A percentile compares a stretch with the other conserved stretches of the same genome.
These are phyloP conservation scores for Drosophila mojavensis DNA, from an alignment of 1,140 invertebrate species.

Conservation along the genomic window DNA sequence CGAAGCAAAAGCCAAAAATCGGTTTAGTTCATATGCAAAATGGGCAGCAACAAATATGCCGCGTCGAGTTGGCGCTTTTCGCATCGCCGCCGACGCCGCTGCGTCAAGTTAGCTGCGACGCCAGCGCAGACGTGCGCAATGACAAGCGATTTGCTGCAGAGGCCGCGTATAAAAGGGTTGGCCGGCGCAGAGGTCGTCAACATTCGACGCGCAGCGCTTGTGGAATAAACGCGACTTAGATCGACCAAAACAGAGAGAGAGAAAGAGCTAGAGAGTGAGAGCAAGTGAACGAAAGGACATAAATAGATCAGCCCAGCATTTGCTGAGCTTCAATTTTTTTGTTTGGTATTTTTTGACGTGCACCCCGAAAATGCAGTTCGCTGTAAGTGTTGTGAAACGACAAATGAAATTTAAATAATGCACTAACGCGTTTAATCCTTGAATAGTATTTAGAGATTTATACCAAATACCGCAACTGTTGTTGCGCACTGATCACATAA, in stretches of 20 bases:
- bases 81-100: slow-evolving; percentile 46
- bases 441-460: neutral
- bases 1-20: slow-evolving; percentile 45
- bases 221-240: slow-evolving; percentile 38
- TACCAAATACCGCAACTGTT: neutral
- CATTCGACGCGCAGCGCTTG: slow-evolving; percentile 58
- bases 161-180: slow-evolving; percentile 76
- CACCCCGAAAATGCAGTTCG: slow-evolving; percentile 31
- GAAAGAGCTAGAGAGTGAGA: neutral
- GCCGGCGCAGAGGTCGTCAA: slow-evolving; percentile 67
- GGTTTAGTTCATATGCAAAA: slow-evolving; percentile 54
- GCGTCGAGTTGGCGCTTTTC: slow-evolving; percentile 57
- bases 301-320: slow-evolving; percentile 13
- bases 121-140: slow-evolving; percentile 17
- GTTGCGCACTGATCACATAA: neutral
- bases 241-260: neutral
- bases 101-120: slow-evolving; percentile 13
- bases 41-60: slow-evolving; percentile 31
- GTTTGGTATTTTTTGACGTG: slow-evolving; percentile 31
- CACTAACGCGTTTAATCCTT: neutral
- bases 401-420: neutral
- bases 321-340: slow-evolving; percentile 13
- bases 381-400: slow-evolving; percentile 50
- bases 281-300: slow-evolving; percentile 22
- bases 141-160: slow-evolving; percentile 47